A percentile compares a stretch with the other conserved stretches of the same genome.
Evolutionary conservation across 2,888 invertebrate genomes (phyloP).

Genomic region (Argyra leucocephala): DNA sequence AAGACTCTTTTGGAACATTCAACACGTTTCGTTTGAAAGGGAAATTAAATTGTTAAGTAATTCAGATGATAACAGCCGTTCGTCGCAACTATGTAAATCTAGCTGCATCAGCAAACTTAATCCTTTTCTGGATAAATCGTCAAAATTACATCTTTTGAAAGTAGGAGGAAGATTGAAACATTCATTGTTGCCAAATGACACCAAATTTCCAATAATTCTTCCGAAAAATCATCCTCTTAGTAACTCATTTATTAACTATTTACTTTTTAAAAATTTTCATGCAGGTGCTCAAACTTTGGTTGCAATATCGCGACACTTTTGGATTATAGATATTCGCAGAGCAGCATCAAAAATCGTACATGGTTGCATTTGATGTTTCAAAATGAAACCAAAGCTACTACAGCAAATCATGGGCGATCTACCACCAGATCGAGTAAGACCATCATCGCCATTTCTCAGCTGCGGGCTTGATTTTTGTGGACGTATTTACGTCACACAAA

Average conservation of each 20-base stretch:
- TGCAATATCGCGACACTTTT: neutral
- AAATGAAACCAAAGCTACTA: constrained; percentile 1
- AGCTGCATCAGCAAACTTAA: constrained; percentile 5
- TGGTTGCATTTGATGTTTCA: constrained; percentile 12
- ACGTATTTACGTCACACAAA: constrained; percentile 7
- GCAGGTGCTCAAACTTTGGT: constrained; percentile 12
- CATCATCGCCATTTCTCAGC: constrained; percentile 14
- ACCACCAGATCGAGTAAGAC: constrained; percentile 14
- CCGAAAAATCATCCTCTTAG: constrained; percentile 11
- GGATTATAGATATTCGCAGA: constrained; percentile 12
- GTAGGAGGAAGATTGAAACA: constrained; percentile 12
- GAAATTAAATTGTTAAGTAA: no score
- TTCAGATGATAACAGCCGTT: no score
- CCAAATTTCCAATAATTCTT: constrained; percentile 13
- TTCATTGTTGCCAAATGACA: neutral
- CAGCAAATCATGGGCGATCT: constrained; percentile 16
- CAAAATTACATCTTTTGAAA: no score
- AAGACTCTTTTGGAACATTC: no score
- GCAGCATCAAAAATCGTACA: neutral
- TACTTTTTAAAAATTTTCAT: constrained; percentile 11
- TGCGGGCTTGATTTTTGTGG: constrained; percentile 19
- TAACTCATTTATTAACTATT: neutral
- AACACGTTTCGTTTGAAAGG: no score
- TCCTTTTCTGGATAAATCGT: neutral
- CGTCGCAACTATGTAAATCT: no score